Evolutionary conservation across 2,797 vertebrate species (phyloP), one percentile per base, ranked within the genome.

Genomic region (Parambassis ranga): DNA sequence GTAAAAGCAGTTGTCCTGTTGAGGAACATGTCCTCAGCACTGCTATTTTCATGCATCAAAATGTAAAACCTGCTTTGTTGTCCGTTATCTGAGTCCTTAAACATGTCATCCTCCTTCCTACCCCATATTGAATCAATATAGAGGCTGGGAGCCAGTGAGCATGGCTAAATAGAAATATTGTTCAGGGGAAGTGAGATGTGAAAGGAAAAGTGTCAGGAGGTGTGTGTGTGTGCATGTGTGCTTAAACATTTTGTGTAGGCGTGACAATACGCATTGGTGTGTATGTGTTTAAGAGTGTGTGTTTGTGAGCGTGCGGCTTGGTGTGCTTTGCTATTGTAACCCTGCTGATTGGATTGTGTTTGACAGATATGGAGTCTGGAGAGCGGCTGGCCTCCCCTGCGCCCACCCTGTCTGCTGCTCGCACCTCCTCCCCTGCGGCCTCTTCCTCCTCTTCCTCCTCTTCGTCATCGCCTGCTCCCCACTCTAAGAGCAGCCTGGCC

Each of bases 281-380:
- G 68, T 77, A n/a, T 75, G 68, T 56, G 75, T 71, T 51, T 49
- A 28, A 26, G 42, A 13, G 44, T 62, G 77, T 65, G 85, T 75
- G 53, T 78, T 66, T 68, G 65, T 49, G 75, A 64, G 81, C 71
- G 72, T 80, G 24, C 33, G 71, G 47, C 58, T 65, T 72, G 62
- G 71, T 82, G 83, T 85, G 76, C 81, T 85, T 78, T 88, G 83
- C 84, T 89, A 86, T 68, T 91, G 57, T 91, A 80, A 93, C 76
- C 30, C 83, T 73, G 71, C 83, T 92, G 91, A 92, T 92, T 92
- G 88, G 90, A 92, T 92, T 92, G 89, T 92, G 82, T 92, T 93
- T 92, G 91, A 89, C 70, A 98, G 97, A 93, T 92, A 99, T 99
- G 97, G 97, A 99, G 94, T 97, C 97, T 92, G 95, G 94, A 91